phyloP scores from a whole-genome alignment of 2,797 vertebrate genomes.

The Fistularia commersonii region DNA sequence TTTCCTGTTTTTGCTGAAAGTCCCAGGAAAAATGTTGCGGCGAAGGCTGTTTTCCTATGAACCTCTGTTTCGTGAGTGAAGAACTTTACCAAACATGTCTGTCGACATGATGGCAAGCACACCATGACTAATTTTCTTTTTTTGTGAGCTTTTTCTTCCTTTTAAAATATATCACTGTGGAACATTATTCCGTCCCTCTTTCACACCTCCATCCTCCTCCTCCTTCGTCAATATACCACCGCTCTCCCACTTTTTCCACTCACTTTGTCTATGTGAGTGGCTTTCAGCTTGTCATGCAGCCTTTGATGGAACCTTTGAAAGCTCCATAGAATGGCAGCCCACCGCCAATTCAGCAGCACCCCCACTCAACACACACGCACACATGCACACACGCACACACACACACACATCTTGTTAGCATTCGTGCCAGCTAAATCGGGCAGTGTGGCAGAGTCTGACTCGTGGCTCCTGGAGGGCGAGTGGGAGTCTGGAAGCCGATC shows the following conservation, averaged over 20 bases:
- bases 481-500: slow-evolving; percentile 53
- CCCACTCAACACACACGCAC: slow-evolving; percentile 2
- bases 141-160: too few species aligned
- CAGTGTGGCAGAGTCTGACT: slow-evolving; percentile 33
- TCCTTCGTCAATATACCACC: slow-evolving; percentile 10
- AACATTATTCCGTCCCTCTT: not conserved
- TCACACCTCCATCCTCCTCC: slow-evolving; percentile 9
- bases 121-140: too few species aligned
- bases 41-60: too few species aligned
- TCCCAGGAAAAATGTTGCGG: too few species aligned
- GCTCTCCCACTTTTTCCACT: slow-evolving; percentile 5
- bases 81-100: too few species aligned
- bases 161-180: too few species aligned
- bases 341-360: not conserved
- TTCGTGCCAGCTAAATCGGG: slow-evolving; percentile 47
- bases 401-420: slow-evolving; percentile 17
- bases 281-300: slow-evolving; percentile 69
- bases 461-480: slow-evolving; percentile 36
- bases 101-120: too few species aligned
- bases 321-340: slow-evolving; percentile 44
- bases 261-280: slow-evolving; percentile 42
- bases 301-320: slow-evolving; percentile 65
- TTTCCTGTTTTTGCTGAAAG: too few species aligned
- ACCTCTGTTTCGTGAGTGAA: too few species aligned
- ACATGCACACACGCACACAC: slow-evolving; percentile 16